Evolutionary conservation across 2,113 vertebrate species (phyloP).

Genomic region (Epinephelus moara): DNA sequence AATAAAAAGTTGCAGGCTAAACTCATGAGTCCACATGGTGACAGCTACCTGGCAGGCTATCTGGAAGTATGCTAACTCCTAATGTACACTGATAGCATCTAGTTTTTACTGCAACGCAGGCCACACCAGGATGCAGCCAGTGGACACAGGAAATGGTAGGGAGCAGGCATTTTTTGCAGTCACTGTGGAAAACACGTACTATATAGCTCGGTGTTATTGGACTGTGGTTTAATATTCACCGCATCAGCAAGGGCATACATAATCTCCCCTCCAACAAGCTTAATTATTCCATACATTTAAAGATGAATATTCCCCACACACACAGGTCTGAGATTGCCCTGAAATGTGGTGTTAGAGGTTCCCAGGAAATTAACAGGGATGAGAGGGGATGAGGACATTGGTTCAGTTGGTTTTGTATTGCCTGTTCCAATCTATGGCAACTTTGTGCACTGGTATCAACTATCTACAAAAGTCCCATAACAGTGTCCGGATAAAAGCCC

Average conservation of each 20-base stretch:
- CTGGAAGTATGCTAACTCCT: conserved; percentile 29
- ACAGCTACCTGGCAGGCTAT: conserved; percentile 29
- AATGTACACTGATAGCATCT: conserved; percentile 14
- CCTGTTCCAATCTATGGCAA: not conserved
- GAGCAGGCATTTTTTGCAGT: conserved; percentile 7
- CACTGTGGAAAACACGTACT: not conserved
- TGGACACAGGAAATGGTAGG: conserved; percentile 27
- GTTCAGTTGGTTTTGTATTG: not conserved
- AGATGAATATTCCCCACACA: conserved; percentile 14
- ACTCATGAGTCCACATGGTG: not conserved
- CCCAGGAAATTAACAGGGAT: not conserved
- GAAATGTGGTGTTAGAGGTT: conserved; percentile 1
- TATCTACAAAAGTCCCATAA: not conserved
- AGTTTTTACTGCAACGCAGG: conserved; percentile 21
- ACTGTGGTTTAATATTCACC: conserved; percentile 26
- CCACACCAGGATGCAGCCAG: conserved; percentile 28
- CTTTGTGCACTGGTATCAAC: not conserved
- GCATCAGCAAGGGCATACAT: conserved; percentile 2
- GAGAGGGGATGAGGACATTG: not conserved
- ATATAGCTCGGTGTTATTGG: not conserved
- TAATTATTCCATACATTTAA: conserved; percentile 29
- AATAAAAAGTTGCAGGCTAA: conserved; percentile 36
- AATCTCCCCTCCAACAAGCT: not conserved
- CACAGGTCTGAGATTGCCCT: not conserved
- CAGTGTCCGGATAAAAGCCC: not conserved